Evolutionary conservation across 2,888 invertebrate genomes (phyloP).

Genomic region (Drepana falcataria): DNA sequence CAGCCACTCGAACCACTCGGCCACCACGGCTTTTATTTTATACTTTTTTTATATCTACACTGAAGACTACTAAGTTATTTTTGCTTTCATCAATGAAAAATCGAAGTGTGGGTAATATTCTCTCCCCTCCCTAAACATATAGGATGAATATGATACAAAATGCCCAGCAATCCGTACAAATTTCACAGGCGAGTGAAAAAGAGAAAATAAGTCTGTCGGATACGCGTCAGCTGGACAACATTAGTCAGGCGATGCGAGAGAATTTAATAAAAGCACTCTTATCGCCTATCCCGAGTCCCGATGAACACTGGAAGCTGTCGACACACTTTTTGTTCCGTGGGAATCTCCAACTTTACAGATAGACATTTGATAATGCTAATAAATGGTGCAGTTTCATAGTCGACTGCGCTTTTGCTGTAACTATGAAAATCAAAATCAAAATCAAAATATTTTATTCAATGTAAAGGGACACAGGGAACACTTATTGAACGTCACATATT

Average conservation of each 20-base stretch:
- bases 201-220: constrained; percentile 56
- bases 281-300: constrained; percentile 35
- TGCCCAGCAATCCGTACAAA: constrained; percentile 43
- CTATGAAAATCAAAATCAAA: not conserved
- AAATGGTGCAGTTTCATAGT: constrained; percentile 1
- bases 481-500: no score
- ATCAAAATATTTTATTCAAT: no score
- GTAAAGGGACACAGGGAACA: no score
- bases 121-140: not conserved
- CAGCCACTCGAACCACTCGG: no score
- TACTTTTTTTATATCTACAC: no score
- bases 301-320: constrained; percentile 20
- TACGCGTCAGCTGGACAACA: constrained; percentile 69
- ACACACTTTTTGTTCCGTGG: constrained; percentile 20
- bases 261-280: constrained; percentile 74
- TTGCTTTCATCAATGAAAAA: not conserved
- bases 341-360: constrained; percentile 1
- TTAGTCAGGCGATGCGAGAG: constrained; percentile 73
- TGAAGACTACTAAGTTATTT: no score
- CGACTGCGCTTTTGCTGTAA: not conserved
- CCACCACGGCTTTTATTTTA: no score
- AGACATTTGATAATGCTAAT: not conserved
- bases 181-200: constrained; percentile 49
- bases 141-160: constrained; percentile 14
- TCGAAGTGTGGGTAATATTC: not conserved